A percentile compares a stretch with the other conserved stretches of the same genome.
phyloP scores from a whole-genome alignment of 1,140 invertebrate species.

The Diabrotica undecimpunctata region DNA sequence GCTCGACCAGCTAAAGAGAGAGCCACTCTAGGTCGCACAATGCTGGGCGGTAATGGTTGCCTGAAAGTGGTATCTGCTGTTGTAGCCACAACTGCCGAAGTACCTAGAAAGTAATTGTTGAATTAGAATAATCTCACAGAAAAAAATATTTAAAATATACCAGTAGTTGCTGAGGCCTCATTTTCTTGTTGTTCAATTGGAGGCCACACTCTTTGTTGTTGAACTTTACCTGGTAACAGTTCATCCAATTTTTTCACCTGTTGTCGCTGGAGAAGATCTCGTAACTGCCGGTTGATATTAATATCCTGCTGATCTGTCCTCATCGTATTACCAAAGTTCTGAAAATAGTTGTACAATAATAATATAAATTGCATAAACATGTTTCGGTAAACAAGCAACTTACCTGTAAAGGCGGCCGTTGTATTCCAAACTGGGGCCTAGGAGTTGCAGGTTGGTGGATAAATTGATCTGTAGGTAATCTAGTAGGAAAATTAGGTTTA shows the following conservation, averaged over 20 bases:
- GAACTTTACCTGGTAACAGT: constrained; percentile 37
- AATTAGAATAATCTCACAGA: too few relatives aligned
- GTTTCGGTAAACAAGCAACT: constrained; percentile 3
- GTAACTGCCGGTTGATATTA: constrained; percentile 69
- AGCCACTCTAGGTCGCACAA: constrained; percentile 48
- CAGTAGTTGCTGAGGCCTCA: constrained; percentile 29
- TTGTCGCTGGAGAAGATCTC: constrained; percentile 76
- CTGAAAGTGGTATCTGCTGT: constrained; percentile 51
- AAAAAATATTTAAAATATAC: background rate
- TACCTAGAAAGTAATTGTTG: background rate
- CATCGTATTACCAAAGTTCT: constrained; percentile 7
- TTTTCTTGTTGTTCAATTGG: constrained; percentile 30
- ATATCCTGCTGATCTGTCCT: constrained; percentile 49
- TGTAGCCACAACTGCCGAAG: constrained; percentile 23
- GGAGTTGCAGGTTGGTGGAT: constrained; percentile 54
- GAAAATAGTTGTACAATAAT: constrained; percentile 4
- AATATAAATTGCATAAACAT: background rate
- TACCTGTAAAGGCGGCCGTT: constrained; percentile 47
- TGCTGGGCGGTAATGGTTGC: constrained; percentile 56
- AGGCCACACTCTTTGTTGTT: constrained; percentile 43
- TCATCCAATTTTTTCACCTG: constrained; percentile 44
- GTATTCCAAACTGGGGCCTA: constrained; percentile 47
- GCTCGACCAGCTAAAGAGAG: constrained; percentile 31
- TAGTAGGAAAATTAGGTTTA: constrained; percentile 26
- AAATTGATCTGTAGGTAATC: constrained; percentile 45